These are phyloP conservation scores for Hyperoplus immaculatus DNA, from an alignment of 2,797 vertebrate species.

Conservation along the genomic window DNA sequence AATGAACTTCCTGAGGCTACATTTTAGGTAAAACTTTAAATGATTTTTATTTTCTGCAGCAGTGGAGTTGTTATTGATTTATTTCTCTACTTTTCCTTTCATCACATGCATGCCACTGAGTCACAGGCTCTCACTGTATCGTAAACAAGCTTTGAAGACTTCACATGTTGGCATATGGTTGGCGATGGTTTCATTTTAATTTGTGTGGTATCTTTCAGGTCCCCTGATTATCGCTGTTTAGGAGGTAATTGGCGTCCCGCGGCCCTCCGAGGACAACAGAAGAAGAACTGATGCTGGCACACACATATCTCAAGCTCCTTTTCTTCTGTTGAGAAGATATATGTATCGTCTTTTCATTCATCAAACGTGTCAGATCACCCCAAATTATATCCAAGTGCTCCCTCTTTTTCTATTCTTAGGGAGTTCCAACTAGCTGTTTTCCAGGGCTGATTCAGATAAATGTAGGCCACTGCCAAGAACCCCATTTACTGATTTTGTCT, in stretches of 20 bases:
- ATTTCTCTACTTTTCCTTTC: slow-evolving; percentile 22
- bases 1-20: not conserved
- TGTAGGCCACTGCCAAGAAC: slow-evolving; percentile 31
- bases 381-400: slow-evolving; percentile 28
- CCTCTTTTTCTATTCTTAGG: not conserved
- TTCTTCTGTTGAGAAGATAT: slow-evolving; percentile 39
- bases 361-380: slow-evolving; percentile 56
- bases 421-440: slow-evolving; percentile 41
- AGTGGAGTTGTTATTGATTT: slow-evolving; percentile 15
- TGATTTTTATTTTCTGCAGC: slow-evolving; percentile 5
- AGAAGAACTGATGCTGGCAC: slow-evolving; percentile 46
- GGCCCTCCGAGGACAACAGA: slow-evolving; percentile 61
- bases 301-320: slow-evolving; percentile 36
- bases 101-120: not conserved
- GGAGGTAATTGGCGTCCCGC: slow-evolving; percentile 67
- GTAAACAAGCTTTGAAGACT: slow-evolving; percentile 49
- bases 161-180: slow-evolving; percentile 55
- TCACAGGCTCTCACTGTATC: not conserved
- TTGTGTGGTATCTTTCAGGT: slow-evolving; percentile 59
- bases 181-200: slow-evolving; percentile 63
- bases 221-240: slow-evolving; percentile 59
- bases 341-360: slow-evolving; percentile 45
- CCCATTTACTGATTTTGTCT: not conserved
- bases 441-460: slow-evolving; percentile 23
- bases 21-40: not conserved